Base-by-base conservation (phyloP, 92 coral and sea anemone species). In the Pocillopora grandis region DNA sequence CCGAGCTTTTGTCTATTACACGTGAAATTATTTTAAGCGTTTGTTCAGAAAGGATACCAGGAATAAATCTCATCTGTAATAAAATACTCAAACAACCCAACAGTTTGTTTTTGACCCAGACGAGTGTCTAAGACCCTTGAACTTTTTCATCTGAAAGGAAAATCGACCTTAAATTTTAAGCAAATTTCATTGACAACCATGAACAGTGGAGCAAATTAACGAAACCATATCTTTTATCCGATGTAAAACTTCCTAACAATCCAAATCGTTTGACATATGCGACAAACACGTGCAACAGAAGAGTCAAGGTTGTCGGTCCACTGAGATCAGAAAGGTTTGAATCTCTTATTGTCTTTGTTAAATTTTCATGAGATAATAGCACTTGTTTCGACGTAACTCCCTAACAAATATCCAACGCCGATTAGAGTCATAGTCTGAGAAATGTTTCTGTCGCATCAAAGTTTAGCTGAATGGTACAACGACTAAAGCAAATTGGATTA, bases 41-140 rank as follows among this genome's bases (percentile, higher is more conserved):
- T 33, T 35, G 75, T 37, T 16, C 14, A 7, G 75, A 15, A 55
- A 16, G 21, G n/a, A 11, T 16, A 35, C 33, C 16, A 70, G 18
- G 11, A 36, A 70, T 18, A 37, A 37, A 70, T 35, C 57, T 70
- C 56, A 70, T 37, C 33, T 16, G 57, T 37, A 70, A 70, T 19
- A 70, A 36, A 70, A 70, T 70, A 70, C 18, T 37, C 20, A 15
- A 10, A 70, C 13, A 70, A 33, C 19, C 16, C 33, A 2, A 37
- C 20, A 35, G 75, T 21, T 36, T 70, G 55, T 70, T 70, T 37
- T 31, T 68, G 75, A 70, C 75, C 75, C 75, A 70, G 75, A 70
- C 57, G 57, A 16, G 12, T 55, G 20, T 70, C 55, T 10, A 35
- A 36, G 75, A 70, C 75, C 75, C 75, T 70, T 70, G 75, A 70